A percentile compares a stretch with the other conserved stretches of the same genome.
Conservation (phyloP, 1,140 invertebrate genomes). For the Temnothorax longispinosus region DNA sequence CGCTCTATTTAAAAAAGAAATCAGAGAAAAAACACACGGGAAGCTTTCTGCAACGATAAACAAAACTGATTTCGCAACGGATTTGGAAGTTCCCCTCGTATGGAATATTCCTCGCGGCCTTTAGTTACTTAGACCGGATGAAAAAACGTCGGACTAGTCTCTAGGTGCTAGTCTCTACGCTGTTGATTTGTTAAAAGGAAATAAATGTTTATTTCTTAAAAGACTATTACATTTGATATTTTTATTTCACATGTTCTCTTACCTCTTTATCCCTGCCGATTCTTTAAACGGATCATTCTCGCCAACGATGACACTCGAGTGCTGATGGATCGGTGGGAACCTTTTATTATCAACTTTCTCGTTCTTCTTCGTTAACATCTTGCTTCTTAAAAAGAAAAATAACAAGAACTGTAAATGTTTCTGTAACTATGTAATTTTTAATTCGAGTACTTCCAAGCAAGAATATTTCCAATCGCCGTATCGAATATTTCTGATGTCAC, state of each 20-base stretch:
- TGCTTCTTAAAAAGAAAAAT: neutral
- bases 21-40: neutral
- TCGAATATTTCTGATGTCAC: neutral
- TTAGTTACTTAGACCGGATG: conserved; percentile 69
- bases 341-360: neutral
- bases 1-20: neutral
- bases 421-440: neutral
- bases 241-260: conserved; percentile 6
- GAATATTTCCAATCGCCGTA: neutral
- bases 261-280: neutral
- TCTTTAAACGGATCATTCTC: neutral
- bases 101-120: conserved; percentile 73
- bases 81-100: conserved; percentile 68
- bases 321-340: neutral
- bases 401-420: neutral
- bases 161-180: conserved; percentile 72
- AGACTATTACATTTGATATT: conserved; percentile 7
- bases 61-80: conserved; percentile 48
- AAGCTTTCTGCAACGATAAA: conserved; percentile 2
- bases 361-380: neutral
- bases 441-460: neutral
- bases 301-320: neutral
- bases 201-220: conserved; percentile 78
- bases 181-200: conserved; percentile 76
- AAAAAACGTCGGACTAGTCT: conserved; percentile 67